Evolutionary conservation across 2,113 vertebrate species (phyloP).

Genomic region (Chascanopsetta lugubris): DNA sequence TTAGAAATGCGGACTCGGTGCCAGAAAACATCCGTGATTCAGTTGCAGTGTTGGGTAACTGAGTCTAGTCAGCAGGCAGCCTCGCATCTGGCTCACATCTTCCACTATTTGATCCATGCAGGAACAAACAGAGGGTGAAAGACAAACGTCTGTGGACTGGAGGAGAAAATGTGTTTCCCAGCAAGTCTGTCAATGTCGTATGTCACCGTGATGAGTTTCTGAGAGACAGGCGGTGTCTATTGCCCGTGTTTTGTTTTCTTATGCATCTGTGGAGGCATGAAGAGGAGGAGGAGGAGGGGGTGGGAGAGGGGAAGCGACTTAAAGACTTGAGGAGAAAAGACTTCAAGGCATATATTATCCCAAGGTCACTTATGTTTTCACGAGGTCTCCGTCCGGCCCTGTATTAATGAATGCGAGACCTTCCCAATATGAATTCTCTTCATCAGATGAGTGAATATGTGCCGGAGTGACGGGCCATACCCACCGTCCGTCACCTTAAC

Average conservation of each 20-base stretch:
- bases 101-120: slow-evolving; percentile 66
- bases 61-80: slow-evolving; percentile 63
- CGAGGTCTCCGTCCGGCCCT: slow-evolving; percentile 59
- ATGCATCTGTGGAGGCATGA: slow-evolving; percentile 47
- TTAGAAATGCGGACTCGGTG: slow-evolving; percentile 26
- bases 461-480: slow-evolving; percentile 68
- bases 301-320: slow-evolving; percentile 1
- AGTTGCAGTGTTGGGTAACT: slow-evolving; percentile 55
- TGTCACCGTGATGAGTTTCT: slow-evolving; percentile 64
- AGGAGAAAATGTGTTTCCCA: slow-evolving; percentile 65
- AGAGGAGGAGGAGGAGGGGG: too few species aligned
- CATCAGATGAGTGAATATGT: slow-evolving; percentile 56
- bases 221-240: slow-evolving; percentile 39
- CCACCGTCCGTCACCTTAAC: slow-evolving; percentile 70
- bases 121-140: slow-evolving; percentile 69
- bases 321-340: slow-evolving; percentile 26
- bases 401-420: slow-evolving; percentile 70
- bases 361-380: slow-evolving; percentile 74
- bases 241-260: slow-evolving; percentile 50
- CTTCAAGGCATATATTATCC: slow-evolving; percentile 50
- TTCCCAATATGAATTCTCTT: slow-evolving; percentile 66
- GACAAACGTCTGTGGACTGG: slow-evolving; percentile 58
- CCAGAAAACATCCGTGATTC: slow-evolving; percentile 30
- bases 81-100: slow-evolving; percentile 75
- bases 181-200: slow-evolving; percentile 68